Evolutionary conservation across 2,888 invertebrate species (phyloP), one percentile per base, ranked within the genome.

Genomic region (Troglohyphantes excavatus): DNA sequence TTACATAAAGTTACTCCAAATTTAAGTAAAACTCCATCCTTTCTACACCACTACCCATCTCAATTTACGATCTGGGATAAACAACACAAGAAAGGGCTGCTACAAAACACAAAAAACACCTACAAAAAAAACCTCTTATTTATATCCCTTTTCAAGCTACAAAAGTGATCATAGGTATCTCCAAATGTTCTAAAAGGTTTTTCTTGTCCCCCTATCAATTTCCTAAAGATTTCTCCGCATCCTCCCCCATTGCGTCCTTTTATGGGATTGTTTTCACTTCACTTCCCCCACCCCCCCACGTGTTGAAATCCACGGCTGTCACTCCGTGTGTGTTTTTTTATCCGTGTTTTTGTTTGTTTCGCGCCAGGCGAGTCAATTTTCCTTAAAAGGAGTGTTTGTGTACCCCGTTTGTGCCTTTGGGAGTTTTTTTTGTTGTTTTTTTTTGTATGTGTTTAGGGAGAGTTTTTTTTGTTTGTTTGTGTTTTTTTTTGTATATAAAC

Each of bases 131-230:
- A 39, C 6, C 11, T 9, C 13, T 33, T 21, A n/a, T 39, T 43
- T 72, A 23, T 2, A 23, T 9, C 27, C 26, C 26, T 27, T n/a
- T 33, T 21, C n/a, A n/a, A 17, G 23, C 63, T 5, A 23, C 26
- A 72, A 82, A 81, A 72, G 39, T 43, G 61, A 59, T 43, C 61
- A 39, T 27, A 27, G 82, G 27, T 23, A 26, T 33, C 63, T 11
- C 43, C 21, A 72, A 83, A 72, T 83, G 82, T 72, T 83, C 72
- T 83, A 83, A 83, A 83, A 83, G 82, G 82, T 33, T 83, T 83
- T 83, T 43, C 72, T 70, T 83, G 82, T 83, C 72, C 26, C 33
- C 17, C 21, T 26, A 39, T 61, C 39, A 9, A 13, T 72, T 83
- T 72, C 63, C 61, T 43, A 59, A 39, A 59, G 81, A 70, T 81